Conservation (phyloP, 2,113 vertebrate genomes). For the Pachyramphus minor region DNA sequence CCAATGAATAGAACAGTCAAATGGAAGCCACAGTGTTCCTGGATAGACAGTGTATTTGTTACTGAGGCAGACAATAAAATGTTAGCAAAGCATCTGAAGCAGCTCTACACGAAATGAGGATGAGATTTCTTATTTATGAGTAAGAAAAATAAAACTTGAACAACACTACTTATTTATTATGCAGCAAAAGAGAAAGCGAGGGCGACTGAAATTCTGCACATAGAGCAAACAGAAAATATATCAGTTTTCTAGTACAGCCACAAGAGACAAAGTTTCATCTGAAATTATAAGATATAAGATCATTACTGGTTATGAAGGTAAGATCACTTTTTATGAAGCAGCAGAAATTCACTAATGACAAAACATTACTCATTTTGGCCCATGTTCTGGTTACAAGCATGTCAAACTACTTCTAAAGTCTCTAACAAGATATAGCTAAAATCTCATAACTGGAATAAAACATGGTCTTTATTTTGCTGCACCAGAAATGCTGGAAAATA, state of each 20-base stretch:
- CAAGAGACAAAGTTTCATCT: not conserved
- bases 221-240: not conserved
- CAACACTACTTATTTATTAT: not conserved
- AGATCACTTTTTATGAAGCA: not conserved
- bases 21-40: constrained; percentile 7
- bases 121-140: constrained; percentile 31
- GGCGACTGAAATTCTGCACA: not conserved
- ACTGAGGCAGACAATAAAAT: constrained; percentile 23
- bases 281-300: not conserved
- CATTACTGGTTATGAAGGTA: not conserved
- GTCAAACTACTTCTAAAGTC: not conserved
- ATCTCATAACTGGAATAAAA: not conserved
- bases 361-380: not conserved
- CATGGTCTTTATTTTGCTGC: not conserved
- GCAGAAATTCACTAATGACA: not conserved
- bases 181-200: not conserved
- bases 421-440: not conserved
- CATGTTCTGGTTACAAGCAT: not conserved
- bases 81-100: constrained; percentile 1
- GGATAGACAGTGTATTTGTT: not conserved
- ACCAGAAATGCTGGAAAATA: not conserved
- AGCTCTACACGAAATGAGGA: not conserved
- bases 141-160: not conserved
- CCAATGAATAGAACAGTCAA: not conserved
- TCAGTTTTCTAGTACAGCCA: not conserved